A percentile compares a stretch with the other conserved stretches of the same genome.
These are phyloP conservation scores for Coenonympha glycerion DNA, from an alignment of 2,888 invertebrate genomes.

Conservation along the genomic window DNA sequence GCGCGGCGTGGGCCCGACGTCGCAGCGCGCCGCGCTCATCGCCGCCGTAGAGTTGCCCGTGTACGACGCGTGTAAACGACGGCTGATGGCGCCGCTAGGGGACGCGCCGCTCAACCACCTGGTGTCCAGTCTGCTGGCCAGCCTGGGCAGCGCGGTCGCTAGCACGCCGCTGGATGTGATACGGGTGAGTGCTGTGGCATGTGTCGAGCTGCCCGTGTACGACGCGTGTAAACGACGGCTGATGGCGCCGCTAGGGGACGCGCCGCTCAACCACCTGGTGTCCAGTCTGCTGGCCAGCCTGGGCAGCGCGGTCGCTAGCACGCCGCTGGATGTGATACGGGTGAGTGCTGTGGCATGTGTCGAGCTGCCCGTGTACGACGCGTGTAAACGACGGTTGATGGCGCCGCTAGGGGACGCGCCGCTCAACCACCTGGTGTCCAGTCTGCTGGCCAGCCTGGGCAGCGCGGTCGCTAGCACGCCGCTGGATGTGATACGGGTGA, in stretches of 20 bases:
- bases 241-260: slow-evolving; percentile 82
- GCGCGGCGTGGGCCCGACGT: slow-evolving; percentile 94
- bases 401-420: no score
- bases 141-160: slow-evolving; percentile 93
- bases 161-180: slow-evolving; percentile 96
- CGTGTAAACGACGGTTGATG: no score
- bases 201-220: slow-evolving; percentile 96
- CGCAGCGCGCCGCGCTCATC: slow-evolving; percentile 94
- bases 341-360: no score
- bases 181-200: slow-evolving; percentile 83
- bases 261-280: slow-evolving; percentile 88
- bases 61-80: slow-evolving; percentile 91
- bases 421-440: no score
- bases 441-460: no score
- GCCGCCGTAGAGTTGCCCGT: slow-evolving; percentile 95
- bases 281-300: no score
- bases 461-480: no score
- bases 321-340: slow-evolving; percentile 93
- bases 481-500: no score
- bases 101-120: slow-evolving; percentile 91
- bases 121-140: slow-evolving; percentile 91
- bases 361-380: no score
- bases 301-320: slow-evolving; percentile 94
- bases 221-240: slow-evolving; percentile 86
- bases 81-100: slow-evolving; percentile 80